Conservation (phyloP, 1,140 invertebrate genomes). For the Onthophagus taurus region DNA sequence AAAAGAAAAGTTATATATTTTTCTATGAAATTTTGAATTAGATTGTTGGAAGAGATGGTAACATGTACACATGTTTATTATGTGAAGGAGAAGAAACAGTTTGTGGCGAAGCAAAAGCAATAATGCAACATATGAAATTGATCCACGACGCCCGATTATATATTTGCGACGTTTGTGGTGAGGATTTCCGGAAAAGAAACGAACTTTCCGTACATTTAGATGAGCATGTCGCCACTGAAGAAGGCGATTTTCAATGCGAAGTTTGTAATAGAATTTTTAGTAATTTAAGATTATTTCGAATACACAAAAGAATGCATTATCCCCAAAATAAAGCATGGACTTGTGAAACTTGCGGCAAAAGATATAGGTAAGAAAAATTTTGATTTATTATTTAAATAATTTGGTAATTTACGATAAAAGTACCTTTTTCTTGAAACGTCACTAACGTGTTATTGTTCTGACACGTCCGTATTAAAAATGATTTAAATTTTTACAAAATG, state of each 20-base stretch:
- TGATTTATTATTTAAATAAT: not conserved
- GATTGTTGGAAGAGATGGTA: slow-evolving; percentile 43
- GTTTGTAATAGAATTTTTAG: slow-evolving; percentile 54
- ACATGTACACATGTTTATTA: slow-evolving; percentile 49
- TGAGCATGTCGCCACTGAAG: slow-evolving; percentile 49
- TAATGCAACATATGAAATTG: slow-evolving; percentile 50
- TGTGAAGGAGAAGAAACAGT: slow-evolving; percentile 43
- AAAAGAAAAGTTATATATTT: no score
- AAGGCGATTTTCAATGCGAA: slow-evolving; percentile 55
- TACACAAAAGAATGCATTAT: slow-evolving; percentile 54
- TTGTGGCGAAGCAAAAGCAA: slow-evolving; percentile 45
- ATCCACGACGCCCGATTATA: slow-evolving; percentile 53
- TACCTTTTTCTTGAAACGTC: no score
- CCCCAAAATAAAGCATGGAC: slow-evolving; percentile 52
- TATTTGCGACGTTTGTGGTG: slow-evolving; percentile 61
- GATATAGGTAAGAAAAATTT: slow-evolving; percentile 46
- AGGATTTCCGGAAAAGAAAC: slow-evolving; percentile 50
- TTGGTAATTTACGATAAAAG: no score
- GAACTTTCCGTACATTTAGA: slow-evolving; percentile 56
- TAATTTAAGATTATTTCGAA: slow-evolving; percentile 49
- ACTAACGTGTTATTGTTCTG: no score
- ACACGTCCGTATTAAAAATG: no score
- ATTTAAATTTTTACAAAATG: not conserved
- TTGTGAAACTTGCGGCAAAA: slow-evolving; percentile 54
- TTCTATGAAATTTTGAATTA: slow-evolving; percentile 29